Conservation (phyloP, 2,888 invertebrate genomes). For the Chalcis sispes region DNA sequence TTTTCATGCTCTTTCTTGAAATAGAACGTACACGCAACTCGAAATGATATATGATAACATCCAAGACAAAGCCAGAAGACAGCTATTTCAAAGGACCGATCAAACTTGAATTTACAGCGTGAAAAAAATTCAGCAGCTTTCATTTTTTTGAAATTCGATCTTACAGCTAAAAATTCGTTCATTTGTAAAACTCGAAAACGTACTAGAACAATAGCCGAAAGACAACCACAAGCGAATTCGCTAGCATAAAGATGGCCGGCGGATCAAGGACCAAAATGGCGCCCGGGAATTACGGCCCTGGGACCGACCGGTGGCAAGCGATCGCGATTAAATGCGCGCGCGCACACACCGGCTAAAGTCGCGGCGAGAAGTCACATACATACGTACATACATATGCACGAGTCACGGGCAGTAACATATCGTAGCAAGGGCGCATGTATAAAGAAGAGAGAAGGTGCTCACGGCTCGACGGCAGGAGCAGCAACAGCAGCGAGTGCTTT, state of each 20-base stretch:
- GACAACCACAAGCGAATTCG: neutral
- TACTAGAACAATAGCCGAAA: neutral
- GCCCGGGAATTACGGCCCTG: slow-evolving; percentile 31
- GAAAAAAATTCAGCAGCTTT: neutral
- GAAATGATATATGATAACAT: neutral
- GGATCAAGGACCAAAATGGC: slow-evolving; percentile 44
- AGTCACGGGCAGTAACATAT: neutral
- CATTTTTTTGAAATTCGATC: too few relatives aligned
- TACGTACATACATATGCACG: too few relatives aligned
- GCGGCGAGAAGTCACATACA: too few relatives aligned
- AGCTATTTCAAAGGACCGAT: too few relatives aligned
- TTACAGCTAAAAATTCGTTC: too few relatives aligned
- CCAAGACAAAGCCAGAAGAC: too few relatives aligned
- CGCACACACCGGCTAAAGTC: too few relatives aligned
- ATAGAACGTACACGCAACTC: neutral
- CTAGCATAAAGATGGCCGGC: neutral
- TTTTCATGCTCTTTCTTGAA: slow-evolving; percentile 15
- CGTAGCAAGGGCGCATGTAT: too few relatives aligned
- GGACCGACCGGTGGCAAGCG: neutral
- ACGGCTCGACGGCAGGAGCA: slow-evolving; percentile 5
- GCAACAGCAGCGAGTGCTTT: slow-evolving; percentile 3
- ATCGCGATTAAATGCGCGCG: slow-evolving; percentile 15
- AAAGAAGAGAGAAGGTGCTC: too few relatives aligned
- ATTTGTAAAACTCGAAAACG: too few relatives aligned
- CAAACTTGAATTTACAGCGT: too few relatives aligned